Percentiles rank a stretch among this genome's conserved stretches.
These are phyloP conservation scores for Rhagologus leucostigma DNA, from an alignment of 2,113 vertebrate genomes.

Conservation along the genomic window DNA sequence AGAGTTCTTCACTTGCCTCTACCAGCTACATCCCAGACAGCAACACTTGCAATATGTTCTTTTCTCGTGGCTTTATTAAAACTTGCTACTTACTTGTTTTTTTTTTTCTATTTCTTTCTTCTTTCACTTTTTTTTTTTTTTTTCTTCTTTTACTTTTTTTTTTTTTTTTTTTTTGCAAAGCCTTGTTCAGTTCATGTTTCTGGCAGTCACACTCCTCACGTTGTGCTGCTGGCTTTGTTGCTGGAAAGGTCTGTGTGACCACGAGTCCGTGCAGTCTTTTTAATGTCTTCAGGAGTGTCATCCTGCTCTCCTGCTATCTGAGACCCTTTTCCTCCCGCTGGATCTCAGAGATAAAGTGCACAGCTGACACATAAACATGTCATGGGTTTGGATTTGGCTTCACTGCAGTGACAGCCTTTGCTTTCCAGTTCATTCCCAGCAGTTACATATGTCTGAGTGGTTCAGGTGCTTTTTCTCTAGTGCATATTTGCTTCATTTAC, in stretches of 20 bases:
- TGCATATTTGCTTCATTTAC: background rate
- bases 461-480: background rate
- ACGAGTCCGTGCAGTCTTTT: background rate
- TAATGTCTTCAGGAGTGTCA: background rate
- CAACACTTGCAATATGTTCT: constrained; percentile 47
- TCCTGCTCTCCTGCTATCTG: background rate
- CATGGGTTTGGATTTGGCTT: background rate
- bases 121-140: rapidly evolving
- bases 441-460: background rate
- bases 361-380: background rate
- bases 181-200: background rate
- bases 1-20: background rate
- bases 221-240: background rate
- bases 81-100: background rate
- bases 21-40: constrained; percentile 24
- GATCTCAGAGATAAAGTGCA: background rate
- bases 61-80: constrained; percentile 22
- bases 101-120: background rate
- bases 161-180: background rate
- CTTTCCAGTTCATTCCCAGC: background rate
- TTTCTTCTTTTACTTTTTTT: background rate
- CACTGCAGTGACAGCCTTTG: background rate
- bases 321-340: background rate
- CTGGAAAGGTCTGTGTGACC: background rate
- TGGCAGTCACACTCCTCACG: background rate